Evolutionary conservation across 2,888 invertebrate species (phyloP).

Genomic region (Drosophila hamatofila): DNA sequence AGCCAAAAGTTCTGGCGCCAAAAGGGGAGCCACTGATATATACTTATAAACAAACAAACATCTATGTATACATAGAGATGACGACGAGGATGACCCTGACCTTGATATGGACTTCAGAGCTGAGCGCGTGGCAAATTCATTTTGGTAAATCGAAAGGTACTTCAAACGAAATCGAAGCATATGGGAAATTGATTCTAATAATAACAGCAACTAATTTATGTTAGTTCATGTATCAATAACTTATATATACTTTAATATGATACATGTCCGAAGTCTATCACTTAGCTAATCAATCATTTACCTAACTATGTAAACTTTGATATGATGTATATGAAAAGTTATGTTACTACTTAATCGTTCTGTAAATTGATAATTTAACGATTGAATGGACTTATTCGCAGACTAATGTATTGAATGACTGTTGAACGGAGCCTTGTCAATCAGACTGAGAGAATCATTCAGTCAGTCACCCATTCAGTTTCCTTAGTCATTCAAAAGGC

Average conservation of each 20-base stretch:
- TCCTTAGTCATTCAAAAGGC: too few relatives aligned
- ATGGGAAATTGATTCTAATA: not conserved
- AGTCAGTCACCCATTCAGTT: too few relatives aligned
- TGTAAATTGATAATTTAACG: too few relatives aligned
- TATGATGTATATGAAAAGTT: too few relatives aligned
- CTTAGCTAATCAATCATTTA: not conserved
- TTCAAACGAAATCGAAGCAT: not conserved
- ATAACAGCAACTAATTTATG: not conserved
- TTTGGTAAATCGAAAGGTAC: not conserved
- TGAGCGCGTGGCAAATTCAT: constrained; percentile 17
- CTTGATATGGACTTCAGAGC: constrained; percentile 25
- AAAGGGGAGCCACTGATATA: not conserved
- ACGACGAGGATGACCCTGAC: constrained; percentile 59
- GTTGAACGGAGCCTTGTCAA: too few relatives aligned
- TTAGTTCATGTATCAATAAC: not conserved
- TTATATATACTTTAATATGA: not conserved
- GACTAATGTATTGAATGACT: too few relatives aligned
- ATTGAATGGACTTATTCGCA: too few relatives aligned
- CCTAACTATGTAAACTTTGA: too few relatives aligned
- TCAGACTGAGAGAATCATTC: too few relatives aligned
- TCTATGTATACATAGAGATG: constrained; percentile 19
- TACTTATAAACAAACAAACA: constrained; percentile 8
- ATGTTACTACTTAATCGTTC: too few relatives aligned
- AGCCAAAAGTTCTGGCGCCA: constrained; percentile 12
- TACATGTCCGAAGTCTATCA: not conserved